A percentile compares a stretch with the other conserved stretches of the same genome.
phyloP scores from a whole-genome alignment of 2,888 invertebrate species.

The Orchestes rusci region DNA sequence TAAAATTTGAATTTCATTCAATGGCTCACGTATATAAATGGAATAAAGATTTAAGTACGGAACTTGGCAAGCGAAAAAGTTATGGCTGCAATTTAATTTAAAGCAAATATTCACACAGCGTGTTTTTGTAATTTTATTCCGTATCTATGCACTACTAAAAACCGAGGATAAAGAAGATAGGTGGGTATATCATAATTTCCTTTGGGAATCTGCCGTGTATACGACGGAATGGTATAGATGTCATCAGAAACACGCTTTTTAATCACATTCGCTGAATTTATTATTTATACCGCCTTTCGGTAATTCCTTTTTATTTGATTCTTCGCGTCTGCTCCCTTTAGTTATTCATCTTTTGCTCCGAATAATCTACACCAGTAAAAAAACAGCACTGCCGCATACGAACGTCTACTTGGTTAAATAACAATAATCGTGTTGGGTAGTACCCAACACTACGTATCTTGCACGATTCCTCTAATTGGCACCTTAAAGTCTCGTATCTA shows the following conservation, averaged over 20 bases:
- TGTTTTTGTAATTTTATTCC: constrained; percentile 38
- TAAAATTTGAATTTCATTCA: constrained; percentile 6
- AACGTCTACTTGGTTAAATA: constrained; percentile 10
- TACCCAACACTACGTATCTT: constrained; percentile 16
- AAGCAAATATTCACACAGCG: constrained; percentile 37
- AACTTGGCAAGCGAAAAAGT: constrained; percentile 29
- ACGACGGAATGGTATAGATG: constrained; percentile 34
- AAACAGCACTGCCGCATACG: too few relatives aligned
- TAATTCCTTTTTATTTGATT: constrained; percentile 36
- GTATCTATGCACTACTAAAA: constrained; percentile 32
- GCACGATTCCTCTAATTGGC: constrained; percentile 24
- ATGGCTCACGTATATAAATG: constrained; percentile 15
- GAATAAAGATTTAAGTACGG: constrained; percentile 23
- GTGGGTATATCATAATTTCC: constrained; percentile 44
- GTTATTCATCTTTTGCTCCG: constrained; percentile 30
- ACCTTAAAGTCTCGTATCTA: constrained; percentile 23
- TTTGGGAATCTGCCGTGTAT: constrained; percentile 41
- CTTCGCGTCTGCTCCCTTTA: constrained; percentile 30
- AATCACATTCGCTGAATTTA: constrained; percentile 37
- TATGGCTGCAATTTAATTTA: constrained; percentile 38
- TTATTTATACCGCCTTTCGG: constrained; percentile 34
- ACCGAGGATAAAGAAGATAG: constrained; percentile 31
- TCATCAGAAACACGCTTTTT: constrained; percentile 37
- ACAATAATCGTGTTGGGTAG: constrained; percentile 15
- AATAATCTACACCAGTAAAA: constrained; percentile 1